A percentile compares a stretch with the other conserved stretches of the same genome.
phyloP scores from a whole-genome alignment of 2,113 vertebrate genomes.

The Canis aureus region DNA sequence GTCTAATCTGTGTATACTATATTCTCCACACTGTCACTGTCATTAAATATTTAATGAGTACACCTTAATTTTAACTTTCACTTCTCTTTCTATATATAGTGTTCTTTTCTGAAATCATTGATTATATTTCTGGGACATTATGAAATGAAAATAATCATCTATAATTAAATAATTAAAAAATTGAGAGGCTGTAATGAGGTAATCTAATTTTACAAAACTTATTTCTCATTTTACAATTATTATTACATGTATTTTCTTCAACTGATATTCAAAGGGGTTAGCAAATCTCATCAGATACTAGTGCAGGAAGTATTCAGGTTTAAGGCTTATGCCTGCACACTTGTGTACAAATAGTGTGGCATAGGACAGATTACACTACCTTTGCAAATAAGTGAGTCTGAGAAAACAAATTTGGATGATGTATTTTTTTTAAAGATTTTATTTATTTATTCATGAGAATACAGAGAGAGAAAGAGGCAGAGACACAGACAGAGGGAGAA shows the following conservation, averaged over 20 bases:
- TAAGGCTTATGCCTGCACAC: background rate
- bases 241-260: slow-evolving; percentile 8
- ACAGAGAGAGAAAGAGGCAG: too few species aligned
- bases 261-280: background rate
- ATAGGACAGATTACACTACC: background rate
- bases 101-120: background rate
- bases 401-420: background rate
- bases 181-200: background rate
- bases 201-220: background rate
- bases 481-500: too few species aligned
- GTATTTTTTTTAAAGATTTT: background rate
- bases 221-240: background rate
- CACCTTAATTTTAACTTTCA: background rate
- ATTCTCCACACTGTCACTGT: background rate
- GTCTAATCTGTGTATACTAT: background rate
- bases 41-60: background rate
- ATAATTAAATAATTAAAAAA: background rate
- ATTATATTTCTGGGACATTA: background rate
- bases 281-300: background rate
- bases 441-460: too few species aligned
- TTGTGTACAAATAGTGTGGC: background rate
- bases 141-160: background rate
- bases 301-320: background rate
- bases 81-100: background rate
- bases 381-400: background rate